Evolutionary conservation across 2,888 invertebrate genomes (phyloP), one percentile per base, ranked within the genome.

Genomic region (Sabatieria punctata): DNA sequence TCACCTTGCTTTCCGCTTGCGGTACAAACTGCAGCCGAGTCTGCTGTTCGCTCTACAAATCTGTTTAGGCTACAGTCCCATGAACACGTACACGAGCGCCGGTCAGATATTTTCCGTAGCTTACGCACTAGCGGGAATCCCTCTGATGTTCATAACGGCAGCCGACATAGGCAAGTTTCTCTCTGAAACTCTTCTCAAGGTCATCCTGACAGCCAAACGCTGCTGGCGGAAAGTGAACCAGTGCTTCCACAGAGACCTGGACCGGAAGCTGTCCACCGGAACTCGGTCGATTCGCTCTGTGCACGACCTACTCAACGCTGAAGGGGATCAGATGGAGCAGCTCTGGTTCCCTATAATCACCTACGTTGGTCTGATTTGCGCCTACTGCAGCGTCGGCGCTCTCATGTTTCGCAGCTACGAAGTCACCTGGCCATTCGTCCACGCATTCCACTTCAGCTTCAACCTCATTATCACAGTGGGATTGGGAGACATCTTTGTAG

Each of bases 391-490:
- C 26, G 56, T 64, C 55, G 64, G 64, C 4, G 61, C 64, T 4
- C 55, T 58, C 6, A 60, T 64, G 62, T 64, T 63, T 47, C 60
- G 60, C 51, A 60, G 55, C 43, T 63, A 61, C 61, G 61, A 64
- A 48, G 52, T 56, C 40, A 52, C 52, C 22, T 64, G 64, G 63
- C 56, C 58, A 41, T 64, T 64, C 55, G 57, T 64, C 44, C 64
- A 63, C 49, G 64, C 64, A 26, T 64, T 64, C 48, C 64, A 64
- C 48, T 64, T 64, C 50, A 61, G 64, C 39, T 64, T 64, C 54
- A 64, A 64, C 49, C 51, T 65, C 8, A 65, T 64, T 48, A 62
- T 63, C 38, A 64, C 64, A n/a, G 64, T 64, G 33, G 64, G 64
- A 25, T 50, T 64, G 41, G 64, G 64, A 45, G 61, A 64, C 45